Conservation (phyloP, 2,113 vertebrate species). For the Proterorhinus semilunaris region DNA sequence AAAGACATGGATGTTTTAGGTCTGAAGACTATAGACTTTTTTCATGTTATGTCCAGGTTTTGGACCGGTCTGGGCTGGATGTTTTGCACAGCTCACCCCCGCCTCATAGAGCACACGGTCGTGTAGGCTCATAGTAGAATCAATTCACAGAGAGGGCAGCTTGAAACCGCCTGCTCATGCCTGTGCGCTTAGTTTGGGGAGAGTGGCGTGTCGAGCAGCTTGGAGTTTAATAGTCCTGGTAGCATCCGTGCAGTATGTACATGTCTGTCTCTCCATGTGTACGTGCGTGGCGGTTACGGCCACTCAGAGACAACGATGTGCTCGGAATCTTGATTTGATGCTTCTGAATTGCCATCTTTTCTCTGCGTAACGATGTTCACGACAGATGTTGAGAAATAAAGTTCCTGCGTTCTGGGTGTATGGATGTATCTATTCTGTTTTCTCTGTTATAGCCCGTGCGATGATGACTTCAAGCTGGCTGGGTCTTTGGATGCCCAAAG, state of each 20-base stretch:
- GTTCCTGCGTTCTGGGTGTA: constrained; percentile 36
- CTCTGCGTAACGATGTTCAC: constrained; percentile 43
- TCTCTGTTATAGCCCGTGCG: not conserved
- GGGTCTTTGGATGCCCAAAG: constrained; percentile 9
- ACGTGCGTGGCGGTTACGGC: constrained; percentile 53
- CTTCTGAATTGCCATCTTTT: constrained; percentile 49
- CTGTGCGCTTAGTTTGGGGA: constrained; percentile 72
- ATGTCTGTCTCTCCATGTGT: constrained; percentile 59
- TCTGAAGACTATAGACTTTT: not conserved
- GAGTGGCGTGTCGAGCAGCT: constrained; percentile 79
- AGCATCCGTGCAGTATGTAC: constrained; percentile 76
- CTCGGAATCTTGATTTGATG: constrained; percentile 51
- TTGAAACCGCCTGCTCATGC: constrained; percentile 81
- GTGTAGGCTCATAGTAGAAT: constrained; percentile 84
- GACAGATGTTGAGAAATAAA: constrained; percentile 59
- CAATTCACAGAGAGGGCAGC: constrained; percentile 84
- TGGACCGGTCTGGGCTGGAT: not conserved
- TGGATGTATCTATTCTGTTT: constrained; percentile 7
- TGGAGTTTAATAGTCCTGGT: constrained; percentile 78
- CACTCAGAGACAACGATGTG: constrained; percentile 24
- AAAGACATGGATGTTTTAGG: not conserved
- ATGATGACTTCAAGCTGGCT: constrained; percentile 1
- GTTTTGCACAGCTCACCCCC: constrained; percentile 45
- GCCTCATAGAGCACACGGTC: constrained; percentile 49
- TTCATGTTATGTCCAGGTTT: not conserved